phyloP scores from a whole-genome alignment of 2,888 invertebrate genomes.

The Oasisia sp. region DNA sequence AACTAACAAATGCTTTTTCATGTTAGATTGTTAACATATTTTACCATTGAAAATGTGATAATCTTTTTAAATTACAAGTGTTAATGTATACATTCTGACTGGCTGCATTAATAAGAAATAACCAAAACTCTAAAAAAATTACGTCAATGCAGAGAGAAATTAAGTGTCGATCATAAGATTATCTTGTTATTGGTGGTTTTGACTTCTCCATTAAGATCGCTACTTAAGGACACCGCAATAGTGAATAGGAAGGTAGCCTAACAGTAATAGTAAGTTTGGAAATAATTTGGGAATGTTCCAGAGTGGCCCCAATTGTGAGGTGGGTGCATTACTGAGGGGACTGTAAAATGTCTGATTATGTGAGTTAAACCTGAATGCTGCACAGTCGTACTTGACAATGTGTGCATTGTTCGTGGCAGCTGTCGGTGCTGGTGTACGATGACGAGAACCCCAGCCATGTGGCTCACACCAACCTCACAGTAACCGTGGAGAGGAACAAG shows the following conservation, averaged over 20 bases:
- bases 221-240: too few species aligned
- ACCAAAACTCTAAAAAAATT: not conserved
- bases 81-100: not conserved
- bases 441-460: slow-evolving; percentile 37
- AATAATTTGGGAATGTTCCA: too few species aligned
- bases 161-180: not conserved
- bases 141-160: not conserved
- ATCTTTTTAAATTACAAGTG: not conserved
- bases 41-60: not conserved
- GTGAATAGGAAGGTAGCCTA: too few species aligned
- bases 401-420: slow-evolving; percentile 28
- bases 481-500: slow-evolving; percentile 39
- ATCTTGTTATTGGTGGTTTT: not conserved
- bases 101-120: not conserved
- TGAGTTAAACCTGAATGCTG: not conserved
- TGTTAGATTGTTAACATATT: not conserved
- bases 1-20: not conserved
- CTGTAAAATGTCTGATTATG: not conserved
- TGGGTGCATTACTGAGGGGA: not conserved
- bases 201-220: too few species aligned
- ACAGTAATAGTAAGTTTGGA: too few species aligned
- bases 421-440: slow-evolving; percentile 40
- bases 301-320: too few species aligned
- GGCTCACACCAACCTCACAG: slow-evolving; percentile 37
- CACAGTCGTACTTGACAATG: not conserved